Evolutionary conservation across 2,888 invertebrate species (phyloP).

Genomic region (Hirtodrosophila trivittata): DNA sequence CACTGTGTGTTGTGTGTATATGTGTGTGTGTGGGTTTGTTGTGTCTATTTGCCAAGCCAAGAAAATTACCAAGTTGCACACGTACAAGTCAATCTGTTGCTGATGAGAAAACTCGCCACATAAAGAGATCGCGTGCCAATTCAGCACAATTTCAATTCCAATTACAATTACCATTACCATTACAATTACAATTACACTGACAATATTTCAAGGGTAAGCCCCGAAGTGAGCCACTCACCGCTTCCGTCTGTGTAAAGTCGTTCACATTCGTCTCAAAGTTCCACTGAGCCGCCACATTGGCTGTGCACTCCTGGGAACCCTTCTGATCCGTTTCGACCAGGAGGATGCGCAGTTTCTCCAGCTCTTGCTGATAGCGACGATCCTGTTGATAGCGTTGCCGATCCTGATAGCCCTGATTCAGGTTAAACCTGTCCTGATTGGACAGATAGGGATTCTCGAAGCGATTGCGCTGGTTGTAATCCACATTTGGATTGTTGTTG

Average conservation of each 20-base stretch:
- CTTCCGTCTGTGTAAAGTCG: constrained; percentile 91
- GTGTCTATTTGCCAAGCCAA: constrained; percentile 26
- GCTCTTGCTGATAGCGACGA: constrained; percentile 81
- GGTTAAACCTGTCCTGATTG: constrained; percentile 79
- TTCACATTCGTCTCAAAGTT: constrained; percentile 94
- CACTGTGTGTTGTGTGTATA: constrained; percentile 24
- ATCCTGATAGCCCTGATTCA: constrained; percentile 81
- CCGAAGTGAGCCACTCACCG: constrained; percentile 86
- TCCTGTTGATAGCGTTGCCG: constrained; percentile 85
- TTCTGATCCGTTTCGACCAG: constrained; percentile 89
- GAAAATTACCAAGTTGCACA: constrained; percentile 37
- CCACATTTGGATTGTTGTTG: constrained; percentile 56
- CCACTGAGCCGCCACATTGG: constrained; percentile 95
- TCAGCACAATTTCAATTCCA: constrained; percentile 39
- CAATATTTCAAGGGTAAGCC: constrained; percentile 16
- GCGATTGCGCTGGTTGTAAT: constrained; percentile 60
- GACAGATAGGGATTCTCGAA: constrained; percentile 73
- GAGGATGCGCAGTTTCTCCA: constrained; percentile 84
- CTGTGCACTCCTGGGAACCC: constrained; percentile 91
- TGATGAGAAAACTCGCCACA: constrained; percentile 41
- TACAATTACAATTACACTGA: constrained; percentile 11
- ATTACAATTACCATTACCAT: constrained; percentile 21
- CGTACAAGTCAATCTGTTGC: constrained; percentile 15
- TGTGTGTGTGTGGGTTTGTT: constrained; percentile 15
- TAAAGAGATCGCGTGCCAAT: constrained; percentile 58